Base-by-base conservation (phyloP, 2,797 vertebrate genomes). In the Echeneis naucrates region DNA sequence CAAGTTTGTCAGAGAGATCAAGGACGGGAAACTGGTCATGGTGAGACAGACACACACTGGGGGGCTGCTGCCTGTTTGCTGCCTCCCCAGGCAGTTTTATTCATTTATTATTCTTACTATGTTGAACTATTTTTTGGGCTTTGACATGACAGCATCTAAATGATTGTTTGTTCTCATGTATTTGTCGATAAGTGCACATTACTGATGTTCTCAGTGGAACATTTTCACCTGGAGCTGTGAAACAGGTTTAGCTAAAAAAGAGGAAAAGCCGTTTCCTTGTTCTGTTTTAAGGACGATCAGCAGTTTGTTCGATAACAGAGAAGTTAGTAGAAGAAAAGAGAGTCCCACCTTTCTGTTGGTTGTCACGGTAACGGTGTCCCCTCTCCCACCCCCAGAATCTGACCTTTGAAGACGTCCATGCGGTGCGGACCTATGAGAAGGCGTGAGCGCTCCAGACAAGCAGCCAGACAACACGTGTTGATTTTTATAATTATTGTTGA, bases 371-470 rank as follows among this genome's bases (percentile, higher is more conserved):
- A 74, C 59, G 8, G 2, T 45, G n/a, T n/a, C n/a, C n/a, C 23
- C 0, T 51, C 56, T 83, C 44, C 75, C 59, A 21, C 16, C 35
- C 64, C 54, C 95, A 99, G 97, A 97, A 95, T 82, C 89, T 97
- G 71, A 96, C 94, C 56, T 96, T 96, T 84, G 96, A 95, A 60
- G 96, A 97, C 35, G 77, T 96, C 84, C 94, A 95, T 64, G 94
- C 97, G 24, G 95, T 97, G 80, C 96, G 96, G n/a, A 95, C 94
- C 78, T 98, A 97, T 56, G 96, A 97, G 91, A 98, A 97, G 89
- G 96, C 96, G 4, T 98, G 95, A 92, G 76, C 21, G 58, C 75
- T 68, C 76, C 68, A 77, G 38, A 5, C 13, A 87, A 78, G 86
- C 87, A 71, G 77, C 75, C 81, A 73, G 30, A 30, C 30, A 6